Conservation (phyloP, 2,113 vertebrate genomes). For the Aptenodytes forsteri region DNA sequence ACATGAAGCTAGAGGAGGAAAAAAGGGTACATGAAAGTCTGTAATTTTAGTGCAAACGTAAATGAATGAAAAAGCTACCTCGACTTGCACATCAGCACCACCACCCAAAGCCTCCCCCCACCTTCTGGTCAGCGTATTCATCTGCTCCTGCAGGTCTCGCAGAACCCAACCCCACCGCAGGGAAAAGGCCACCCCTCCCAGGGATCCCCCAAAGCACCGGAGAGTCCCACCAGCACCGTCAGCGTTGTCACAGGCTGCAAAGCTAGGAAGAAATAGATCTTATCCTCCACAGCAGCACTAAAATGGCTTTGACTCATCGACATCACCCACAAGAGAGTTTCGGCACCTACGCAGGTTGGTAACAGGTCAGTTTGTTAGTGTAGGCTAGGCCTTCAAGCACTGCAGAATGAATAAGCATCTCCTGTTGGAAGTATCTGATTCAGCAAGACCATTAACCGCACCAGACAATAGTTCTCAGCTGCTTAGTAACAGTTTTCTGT, state of each 20-base stretch:
- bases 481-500: background rate
- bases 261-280: background rate
- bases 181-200: background rate
- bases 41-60: background rate
- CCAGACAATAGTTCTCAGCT: background rate
- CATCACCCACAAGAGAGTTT: background rate
- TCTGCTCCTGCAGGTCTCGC: background rate
- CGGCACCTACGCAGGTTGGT: background rate
- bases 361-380: background rate
- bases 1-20: conserved; percentile 87
- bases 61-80: background rate
- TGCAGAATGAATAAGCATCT: conserved; percentile 21
- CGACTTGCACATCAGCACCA: fast-evolving
- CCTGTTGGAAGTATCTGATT: background rate
- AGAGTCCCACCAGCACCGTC: background rate
- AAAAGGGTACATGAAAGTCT: background rate
- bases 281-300: background rate
- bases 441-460: conserved; percentile 20
- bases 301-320: conserved; percentile 5
- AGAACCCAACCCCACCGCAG: fast-evolving
- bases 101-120: background rate
- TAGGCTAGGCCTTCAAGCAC: background rate
- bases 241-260: background rate
- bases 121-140: too few species aligned
- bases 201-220: background rate